phyloP scores from a whole-genome alignment of 2,113 vertebrate genomes.

The Xenus cinereus region DNA sequence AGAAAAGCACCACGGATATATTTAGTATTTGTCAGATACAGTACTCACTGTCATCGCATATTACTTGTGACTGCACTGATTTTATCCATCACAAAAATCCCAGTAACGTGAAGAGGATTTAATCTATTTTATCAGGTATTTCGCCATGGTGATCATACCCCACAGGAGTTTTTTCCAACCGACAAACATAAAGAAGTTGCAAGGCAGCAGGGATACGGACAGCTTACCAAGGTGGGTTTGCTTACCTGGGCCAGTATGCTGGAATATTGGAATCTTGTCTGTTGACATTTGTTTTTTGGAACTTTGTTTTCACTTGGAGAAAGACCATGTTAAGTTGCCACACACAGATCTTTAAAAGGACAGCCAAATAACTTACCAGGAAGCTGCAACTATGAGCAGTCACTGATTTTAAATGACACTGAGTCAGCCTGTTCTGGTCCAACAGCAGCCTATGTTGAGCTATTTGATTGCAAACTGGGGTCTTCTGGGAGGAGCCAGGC shows the following conservation, averaged over 20 bases:
- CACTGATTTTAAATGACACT: not conserved
- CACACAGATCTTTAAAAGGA: not conserved
- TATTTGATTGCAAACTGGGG: not conserved
- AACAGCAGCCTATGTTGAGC: not conserved
- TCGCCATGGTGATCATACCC: constrained; percentile 85
- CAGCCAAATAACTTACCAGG: not conserved
- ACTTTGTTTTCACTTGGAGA: not conserved
- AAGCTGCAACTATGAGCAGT: not conserved
- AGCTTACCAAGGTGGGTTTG: constrained; percentile 82
- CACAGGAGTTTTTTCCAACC: constrained; percentile 80
- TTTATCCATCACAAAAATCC: not conserved
- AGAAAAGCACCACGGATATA: not conserved
- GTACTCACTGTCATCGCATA: not conserved
- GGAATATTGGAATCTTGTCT: not conserved
- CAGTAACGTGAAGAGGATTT: not conserved
- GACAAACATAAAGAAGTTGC: constrained; percentile 79
- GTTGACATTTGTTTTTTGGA: not conserved
- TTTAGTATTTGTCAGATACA: not conserved
- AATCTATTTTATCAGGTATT: constrained; percentile 74
- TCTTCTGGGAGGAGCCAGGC: not conserved
- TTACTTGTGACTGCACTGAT: not conserved
- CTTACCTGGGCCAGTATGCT: not conserved
- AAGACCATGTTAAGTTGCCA: not conserved
- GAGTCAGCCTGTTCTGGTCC: not conserved
- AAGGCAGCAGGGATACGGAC: constrained; percentile 84